A percentile compares a stretch with the other conserved stretches of the same genome.
These are phyloP conservation scores for Diabrotica undecimpunctata DNA, from an alignment of 1,140 invertebrate genomes.

Conservation along the genomic window DNA sequence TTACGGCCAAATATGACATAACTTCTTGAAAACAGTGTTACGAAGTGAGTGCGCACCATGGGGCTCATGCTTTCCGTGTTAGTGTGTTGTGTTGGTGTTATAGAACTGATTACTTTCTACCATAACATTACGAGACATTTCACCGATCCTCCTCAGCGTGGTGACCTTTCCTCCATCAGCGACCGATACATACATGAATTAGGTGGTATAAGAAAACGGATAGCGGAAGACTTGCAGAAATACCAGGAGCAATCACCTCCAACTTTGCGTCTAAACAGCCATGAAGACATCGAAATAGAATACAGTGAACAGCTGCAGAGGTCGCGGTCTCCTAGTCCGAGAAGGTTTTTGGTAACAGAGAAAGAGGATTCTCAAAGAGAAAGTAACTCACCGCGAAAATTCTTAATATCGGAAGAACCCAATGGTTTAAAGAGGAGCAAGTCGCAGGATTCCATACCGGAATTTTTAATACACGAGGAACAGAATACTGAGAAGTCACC, in stretches of 20 bases:
- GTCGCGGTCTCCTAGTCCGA: conserved; percentile 27
- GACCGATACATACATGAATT: conserved; percentile 23
- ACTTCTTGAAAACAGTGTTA: conserved; percentile 13
- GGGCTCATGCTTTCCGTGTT: conserved; percentile 66
- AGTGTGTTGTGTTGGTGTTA: conserved; percentile 66
- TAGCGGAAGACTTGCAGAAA: conserved; percentile 10
- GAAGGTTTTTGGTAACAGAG: conserved; percentile 29
- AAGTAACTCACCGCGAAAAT: conserved; percentile 17
- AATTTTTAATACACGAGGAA: conserved; percentile 28
- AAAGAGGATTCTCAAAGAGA: conserved; percentile 11
- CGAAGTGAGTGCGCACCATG: conserved; percentile 48
- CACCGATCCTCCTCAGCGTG: neutral
- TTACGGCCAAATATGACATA: conserved; percentile 17
- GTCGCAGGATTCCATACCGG: conserved; percentile 25
- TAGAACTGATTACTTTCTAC: conserved; percentile 62
- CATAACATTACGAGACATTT: conserved; percentile 49
- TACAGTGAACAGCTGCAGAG: conserved; percentile 17
- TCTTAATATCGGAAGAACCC: conserved; percentile 25
- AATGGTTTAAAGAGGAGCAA: conserved; percentile 17
- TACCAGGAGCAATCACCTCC: conserved; percentile 4
- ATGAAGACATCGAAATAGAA: conserved; percentile 33
- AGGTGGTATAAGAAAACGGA: conserved; percentile 13
- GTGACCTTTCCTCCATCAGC: conserved; percentile 13
- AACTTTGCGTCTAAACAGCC: conserved; percentile 22
- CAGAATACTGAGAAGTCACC: conserved; percentile 9